These are phyloP conservation scores for Potorous gilbertii DNA, from an alignment of 2,797 vertebrate genomes.

Conservation along the genomic window DNA sequence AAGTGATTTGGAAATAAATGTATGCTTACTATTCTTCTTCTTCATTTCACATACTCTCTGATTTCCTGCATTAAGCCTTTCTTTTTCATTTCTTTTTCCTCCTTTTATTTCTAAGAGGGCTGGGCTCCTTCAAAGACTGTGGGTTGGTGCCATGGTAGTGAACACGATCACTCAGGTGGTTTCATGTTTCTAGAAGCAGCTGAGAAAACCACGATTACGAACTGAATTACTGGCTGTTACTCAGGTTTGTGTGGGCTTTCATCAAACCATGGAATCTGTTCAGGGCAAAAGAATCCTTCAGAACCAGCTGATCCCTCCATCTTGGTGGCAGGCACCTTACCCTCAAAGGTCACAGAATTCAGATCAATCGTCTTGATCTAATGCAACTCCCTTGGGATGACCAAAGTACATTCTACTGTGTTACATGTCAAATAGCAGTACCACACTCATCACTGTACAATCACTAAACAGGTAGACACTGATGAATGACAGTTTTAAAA, in stretches of 20 bases:
- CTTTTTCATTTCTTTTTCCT: neutral
- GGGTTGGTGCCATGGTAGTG: neutral
- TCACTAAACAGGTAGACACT: constrained; percentile 8
- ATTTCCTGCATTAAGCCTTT: neutral
- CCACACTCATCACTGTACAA: neutral
- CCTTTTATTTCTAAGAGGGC: neutral
- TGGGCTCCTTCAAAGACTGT: neutral
- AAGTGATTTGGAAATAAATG: neutral
- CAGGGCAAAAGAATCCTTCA: neutral
- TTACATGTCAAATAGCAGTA: neutral
- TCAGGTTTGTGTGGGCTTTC: neutral
- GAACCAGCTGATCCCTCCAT: neutral
- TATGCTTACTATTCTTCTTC: neutral
- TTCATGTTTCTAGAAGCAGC: neutral
- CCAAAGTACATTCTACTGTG: neutral
- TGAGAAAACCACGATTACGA: neutral
- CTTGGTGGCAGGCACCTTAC: neutral
- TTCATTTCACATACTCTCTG: neutral
- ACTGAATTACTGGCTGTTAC: neutral
- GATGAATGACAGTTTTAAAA: constrained; percentile 12
- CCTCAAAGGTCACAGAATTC: neutral
- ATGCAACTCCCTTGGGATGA: neutral
- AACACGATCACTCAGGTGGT: neutral
- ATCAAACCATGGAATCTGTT: neutral
- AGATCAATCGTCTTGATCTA: neutral